Conservation (phyloP, 2,888 invertebrate species). For the Limenitis camilla region DNA sequence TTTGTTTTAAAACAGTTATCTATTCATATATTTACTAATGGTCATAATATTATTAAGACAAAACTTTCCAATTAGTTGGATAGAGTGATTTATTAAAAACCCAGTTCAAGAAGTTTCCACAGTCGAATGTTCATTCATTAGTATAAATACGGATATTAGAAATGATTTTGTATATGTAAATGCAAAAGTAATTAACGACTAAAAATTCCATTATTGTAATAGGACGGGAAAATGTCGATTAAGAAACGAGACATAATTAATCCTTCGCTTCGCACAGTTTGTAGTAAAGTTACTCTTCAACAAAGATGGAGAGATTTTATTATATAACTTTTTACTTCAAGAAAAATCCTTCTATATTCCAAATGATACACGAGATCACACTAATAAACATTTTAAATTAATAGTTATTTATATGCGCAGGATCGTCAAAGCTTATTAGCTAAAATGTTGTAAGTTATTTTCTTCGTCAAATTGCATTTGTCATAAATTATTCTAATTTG, state of each 20-base stretch:
- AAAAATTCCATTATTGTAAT: slow-evolving; percentile 41
- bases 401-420: no score
- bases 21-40: no score
- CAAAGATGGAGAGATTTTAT: no score
- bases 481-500: slow-evolving; percentile 18
- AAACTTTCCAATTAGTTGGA: no score
- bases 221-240: slow-evolving; percentile 52
- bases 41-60: no score
- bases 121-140: slow-evolving; percentile 2
- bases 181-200: slow-evolving; percentile 13
- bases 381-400: no score
- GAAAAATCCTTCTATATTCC: no score
- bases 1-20: no score
- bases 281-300: not conserved
- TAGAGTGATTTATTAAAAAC: no score
- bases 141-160: not conserved
- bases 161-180: slow-evolving; percentile 2
- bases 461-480: slow-evolving; percentile 11
- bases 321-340: no score
- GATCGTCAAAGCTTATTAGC: not conserved
- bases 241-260: slow-evolving; percentile 25
- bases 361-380: not conserved
- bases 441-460: slow-evolving; percentile 9
- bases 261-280: not conserved
- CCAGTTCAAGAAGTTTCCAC: slow-evolving; percentile 1